These are phyloP conservation scores for Epistrophe eligans DNA, from an alignment of 2,888 invertebrate genomes.

Conservation along the genomic window DNA sequence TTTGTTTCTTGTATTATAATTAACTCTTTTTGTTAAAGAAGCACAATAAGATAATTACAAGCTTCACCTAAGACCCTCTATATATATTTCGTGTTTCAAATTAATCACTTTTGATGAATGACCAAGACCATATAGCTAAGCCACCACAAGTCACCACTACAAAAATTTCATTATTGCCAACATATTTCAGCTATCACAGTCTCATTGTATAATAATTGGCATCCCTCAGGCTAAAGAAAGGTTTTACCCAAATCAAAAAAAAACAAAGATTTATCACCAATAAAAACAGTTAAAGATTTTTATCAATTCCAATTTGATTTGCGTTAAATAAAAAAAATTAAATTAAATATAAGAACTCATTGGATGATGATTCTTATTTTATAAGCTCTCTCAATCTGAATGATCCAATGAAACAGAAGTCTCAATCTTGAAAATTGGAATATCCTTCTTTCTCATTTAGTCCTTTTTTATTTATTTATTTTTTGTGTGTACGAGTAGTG, in stretches of 20 bases:
- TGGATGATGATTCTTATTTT: not conserved
- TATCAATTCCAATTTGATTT: not conserved
- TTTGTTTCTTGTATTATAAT: constrained; percentile 27
- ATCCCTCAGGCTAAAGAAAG: constrained; percentile 8
- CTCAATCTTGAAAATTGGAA: constrained; percentile 54
- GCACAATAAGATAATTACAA: constrained; percentile 61
- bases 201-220: not conserved
- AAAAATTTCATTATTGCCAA: constrained; percentile 9
- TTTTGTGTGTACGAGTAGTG: not conserved
- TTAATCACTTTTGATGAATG: constrained; percentile 69
- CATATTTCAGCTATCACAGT: not conserved
- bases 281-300: constrained; percentile 2
- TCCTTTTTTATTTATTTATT: constrained; percentile 7
- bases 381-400: not conserved
- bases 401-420: constrained; percentile 40
- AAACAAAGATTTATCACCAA: constrained; percentile 14
- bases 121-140: constrained; percentile 39
- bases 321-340: constrained; percentile 21
- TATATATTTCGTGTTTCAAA: constrained; percentile 37
- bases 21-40: constrained; percentile 35
- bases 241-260: not conserved
- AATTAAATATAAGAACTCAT: constrained; percentile 53
- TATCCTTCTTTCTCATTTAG: constrained; percentile 41
- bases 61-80: constrained; percentile 50
- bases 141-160: not conserved